phyloP scores from a whole-genome alignment of 2,888 invertebrate genomes.

The Lacanobia wlatinum region DNA sequence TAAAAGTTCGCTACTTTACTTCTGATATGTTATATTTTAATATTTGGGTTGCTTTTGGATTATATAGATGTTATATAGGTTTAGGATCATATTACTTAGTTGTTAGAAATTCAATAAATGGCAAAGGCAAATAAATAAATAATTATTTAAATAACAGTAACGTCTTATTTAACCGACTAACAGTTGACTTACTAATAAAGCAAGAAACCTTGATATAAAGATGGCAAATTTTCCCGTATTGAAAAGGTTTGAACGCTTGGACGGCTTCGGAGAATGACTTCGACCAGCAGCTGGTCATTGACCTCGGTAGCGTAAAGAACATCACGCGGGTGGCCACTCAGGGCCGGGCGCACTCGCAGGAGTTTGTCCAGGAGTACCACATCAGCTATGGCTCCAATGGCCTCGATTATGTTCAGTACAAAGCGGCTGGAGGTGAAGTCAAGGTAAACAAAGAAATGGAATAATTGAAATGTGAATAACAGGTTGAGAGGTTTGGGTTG shows the following conservation, averaged over 20 bases:
- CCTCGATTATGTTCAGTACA: conserved; percentile 96
- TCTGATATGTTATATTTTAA: conserved; percentile 32
- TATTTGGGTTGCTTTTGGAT: conserved; percentile 51
- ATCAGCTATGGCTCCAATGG: conserved; percentile 98
- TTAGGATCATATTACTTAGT: conserved; percentile 47
- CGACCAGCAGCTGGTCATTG: conserved; percentile 97
- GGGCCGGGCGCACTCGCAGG: conserved; percentile 96
- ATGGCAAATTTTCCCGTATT: conserved; percentile 65
- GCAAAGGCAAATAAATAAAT: conserved; percentile 66
- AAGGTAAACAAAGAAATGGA: conserved; percentile 92
- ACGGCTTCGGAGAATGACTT: conserved; percentile 97
- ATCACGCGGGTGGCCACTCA: conserved; percentile 97
- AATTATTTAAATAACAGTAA: conserved; percentile 54
- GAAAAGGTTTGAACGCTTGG: conserved; percentile 97
- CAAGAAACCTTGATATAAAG: conserved; percentile 54
- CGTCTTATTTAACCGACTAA: conserved; percentile 63
- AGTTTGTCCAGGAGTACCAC: conserved; percentile 98
- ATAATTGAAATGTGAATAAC: conserved; percentile 47
- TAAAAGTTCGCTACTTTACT: conserved; percentile 35
- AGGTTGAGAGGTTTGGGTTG: conserved; percentile 63
- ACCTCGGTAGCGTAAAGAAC: conserved; percentile 96
- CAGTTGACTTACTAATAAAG: conserved; percentile 66
- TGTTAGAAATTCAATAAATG: conserved; percentile 52
- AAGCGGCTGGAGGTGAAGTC: conserved; percentile 96
- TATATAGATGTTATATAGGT: conserved; percentile 56